Evolutionary conservation across 2,113 vertebrate species (phyloP).

Genomic region (Dendropsophus ebraccatus): DNA sequence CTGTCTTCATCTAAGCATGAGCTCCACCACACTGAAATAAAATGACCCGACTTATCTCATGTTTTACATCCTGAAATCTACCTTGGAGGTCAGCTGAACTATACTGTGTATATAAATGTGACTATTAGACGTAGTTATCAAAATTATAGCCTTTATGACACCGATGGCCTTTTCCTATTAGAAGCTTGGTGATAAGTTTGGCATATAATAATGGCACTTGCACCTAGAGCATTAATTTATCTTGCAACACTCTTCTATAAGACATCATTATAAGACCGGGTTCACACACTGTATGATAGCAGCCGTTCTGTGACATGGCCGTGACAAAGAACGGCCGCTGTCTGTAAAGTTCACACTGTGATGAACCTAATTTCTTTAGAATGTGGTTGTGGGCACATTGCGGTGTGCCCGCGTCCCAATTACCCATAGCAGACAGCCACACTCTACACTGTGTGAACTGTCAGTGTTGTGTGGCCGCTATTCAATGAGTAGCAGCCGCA

Average conservation of each 20-base stretch:
- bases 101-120: neutral
- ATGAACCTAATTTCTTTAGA: too few relatives aligned
- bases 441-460: too few relatives aligned
- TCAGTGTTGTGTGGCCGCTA: too few relatives aligned
- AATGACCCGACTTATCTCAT: neutral
- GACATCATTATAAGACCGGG: conserved; percentile 20
- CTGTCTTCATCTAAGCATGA: neutral
- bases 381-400: too few relatives aligned
- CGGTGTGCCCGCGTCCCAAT: too few relatives aligned
- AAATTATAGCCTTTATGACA: neutral
- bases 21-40: neutral
- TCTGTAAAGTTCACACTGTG: too few relatives aligned
- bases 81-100: neutral
- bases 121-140: conserved; percentile 5
- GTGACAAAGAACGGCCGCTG: too few relatives aligned
- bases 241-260: neutral
- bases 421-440: too few relatives aligned
- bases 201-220: neutral
- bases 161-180: too few relatives aligned
- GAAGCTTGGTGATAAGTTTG: neutral
- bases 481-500: too few relatives aligned
- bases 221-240: neutral
- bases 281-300: too few relatives aligned
- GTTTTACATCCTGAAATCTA: neutral
- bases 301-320: too few relatives aligned